phyloP scores from a whole-genome alignment of 1,140 invertebrate genomes.

The Penaeus indicus region DNA sequence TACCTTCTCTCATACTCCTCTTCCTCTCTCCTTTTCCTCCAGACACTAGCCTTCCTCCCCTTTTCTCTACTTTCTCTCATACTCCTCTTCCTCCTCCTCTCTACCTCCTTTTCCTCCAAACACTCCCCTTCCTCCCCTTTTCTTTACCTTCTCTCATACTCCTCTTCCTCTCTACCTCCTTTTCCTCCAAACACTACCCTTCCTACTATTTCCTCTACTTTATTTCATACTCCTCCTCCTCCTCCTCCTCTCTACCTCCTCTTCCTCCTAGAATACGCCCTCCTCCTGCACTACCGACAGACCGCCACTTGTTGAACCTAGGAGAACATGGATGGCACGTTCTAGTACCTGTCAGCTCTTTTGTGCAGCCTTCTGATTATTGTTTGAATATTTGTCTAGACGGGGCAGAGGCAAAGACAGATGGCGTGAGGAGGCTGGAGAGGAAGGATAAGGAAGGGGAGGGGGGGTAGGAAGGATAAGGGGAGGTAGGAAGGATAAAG shows the following conservation, averaged over 20 bases:
- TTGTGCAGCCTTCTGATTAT: too few species aligned
- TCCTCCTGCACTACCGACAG: too few species aligned
- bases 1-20: too few species aligned
- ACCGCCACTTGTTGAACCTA: too few species aligned
- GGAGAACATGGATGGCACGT: too few species aligned
- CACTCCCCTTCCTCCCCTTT: neutral
- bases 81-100: too few species aligned
- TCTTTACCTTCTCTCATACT: neutral
- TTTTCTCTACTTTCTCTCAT: neutral
- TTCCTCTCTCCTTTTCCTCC: neutral
- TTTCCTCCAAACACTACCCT: neutral
- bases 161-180: constrained; percentile 8
- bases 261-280: neutral
- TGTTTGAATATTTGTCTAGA: too few species aligned
- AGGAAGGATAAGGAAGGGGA: neutral
- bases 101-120: too few species aligned
- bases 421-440: neutral
- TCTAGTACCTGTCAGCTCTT: too few species aligned
- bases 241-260: constrained; percentile 6
- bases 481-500: too few species aligned
- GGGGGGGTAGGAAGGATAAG: neutral
- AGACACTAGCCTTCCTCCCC: neutral
- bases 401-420: neutral
- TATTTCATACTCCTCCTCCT: neutral
- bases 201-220: neutral